phyloP scores from a whole-genome alignment of 2,888 invertebrate genomes.

The Caenorhabditis wallacei region DNA sequence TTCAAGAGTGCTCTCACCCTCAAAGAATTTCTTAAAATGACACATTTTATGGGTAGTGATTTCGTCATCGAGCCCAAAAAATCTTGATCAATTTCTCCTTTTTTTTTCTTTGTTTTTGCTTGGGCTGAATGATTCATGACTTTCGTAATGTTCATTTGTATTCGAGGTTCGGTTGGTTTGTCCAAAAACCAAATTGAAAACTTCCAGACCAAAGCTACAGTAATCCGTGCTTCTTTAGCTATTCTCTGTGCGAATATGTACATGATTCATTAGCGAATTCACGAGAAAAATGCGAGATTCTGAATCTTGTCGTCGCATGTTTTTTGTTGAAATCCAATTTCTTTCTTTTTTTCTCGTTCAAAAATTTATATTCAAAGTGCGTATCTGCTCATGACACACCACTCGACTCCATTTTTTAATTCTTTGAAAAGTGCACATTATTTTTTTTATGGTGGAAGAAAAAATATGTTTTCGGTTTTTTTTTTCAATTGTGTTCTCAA shows the following conservation, averaged over 20 bases:
- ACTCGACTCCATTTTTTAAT: too few relatives aligned
- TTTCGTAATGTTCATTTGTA: conserved; percentile 22
- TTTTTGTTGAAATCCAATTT: too few relatives aligned
- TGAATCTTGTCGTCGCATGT: neutral
- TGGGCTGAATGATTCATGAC: conserved; percentile 3
- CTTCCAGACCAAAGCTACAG: too few relatives aligned
- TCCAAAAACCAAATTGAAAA: neutral
- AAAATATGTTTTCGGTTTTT: neutral
- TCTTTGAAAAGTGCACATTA: too few relatives aligned
- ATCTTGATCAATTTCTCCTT: conserved; percentile 24
- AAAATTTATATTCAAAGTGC: too few relatives aligned
- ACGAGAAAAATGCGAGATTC: neutral
- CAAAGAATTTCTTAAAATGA: neutral
- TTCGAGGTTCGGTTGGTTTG: neutral
- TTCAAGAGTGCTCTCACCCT: neutral
- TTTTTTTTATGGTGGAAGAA: too few relatives aligned
- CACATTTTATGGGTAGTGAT: neutral
- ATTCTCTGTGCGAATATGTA: neutral
- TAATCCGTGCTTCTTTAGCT: too few relatives aligned
- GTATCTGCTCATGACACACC: too few relatives aligned
- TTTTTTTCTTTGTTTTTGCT: neutral
- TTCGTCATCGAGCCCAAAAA: conserved; percentile 29
- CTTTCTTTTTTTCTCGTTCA: too few relatives aligned
- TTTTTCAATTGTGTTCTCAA: conserved; percentile 5
- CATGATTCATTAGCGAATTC: neutral